Base-by-base conservation (phyloP, 2,113 vertebrate species). In the Corythaixoides concolor region DNA sequence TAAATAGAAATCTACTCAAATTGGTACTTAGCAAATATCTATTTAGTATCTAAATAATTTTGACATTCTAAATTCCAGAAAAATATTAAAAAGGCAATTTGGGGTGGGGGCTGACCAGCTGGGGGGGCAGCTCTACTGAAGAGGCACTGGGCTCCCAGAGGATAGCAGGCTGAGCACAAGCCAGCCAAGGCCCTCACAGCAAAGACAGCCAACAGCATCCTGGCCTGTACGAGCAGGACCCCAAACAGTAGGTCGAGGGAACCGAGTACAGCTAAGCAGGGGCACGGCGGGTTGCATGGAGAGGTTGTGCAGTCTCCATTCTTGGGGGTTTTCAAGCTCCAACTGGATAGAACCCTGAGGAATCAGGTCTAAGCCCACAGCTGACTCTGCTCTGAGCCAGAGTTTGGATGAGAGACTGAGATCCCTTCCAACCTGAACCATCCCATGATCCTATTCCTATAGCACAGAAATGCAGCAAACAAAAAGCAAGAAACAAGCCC, bases 201-300 rank as follows among this genome's bases (percentile, higher is more conserved):
- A 21, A 17, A 1, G 3, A 30, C 9, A n/a, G 28, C 14, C 55
- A 37, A 6, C 52, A 60, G n/a, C 67, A 45, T 8, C 68, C 37
- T 3, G 10, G 37, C 28, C 32, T 30, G 17, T 3, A 24, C 2
- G 47, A 56, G 33, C 66, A 41, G 67, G 39, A 59, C 19, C 52
- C 45, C 30, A 47, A 28, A 2, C 1, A 23, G 21, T 2, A 14
- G 35, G 8, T 1, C 3, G 43, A n/a, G 43, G 50, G 33, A 23
- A 12, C 22, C 0, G 17, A 4, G 35, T 2, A 8, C 27, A 39
- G 59, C 59, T 3, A 6, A 14, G 18, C 12, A 37, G 62, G 13
- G 20, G 6, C 41, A 35, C 1, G 0, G n/a, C 0, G 0, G n/a
- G 35, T 5, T 47, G 37, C 26, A 17, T 28, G 28, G 26, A 21